Conservation (phyloP, 2,113 vertebrate genomes). For the Aegotheles bennettii region DNA sequence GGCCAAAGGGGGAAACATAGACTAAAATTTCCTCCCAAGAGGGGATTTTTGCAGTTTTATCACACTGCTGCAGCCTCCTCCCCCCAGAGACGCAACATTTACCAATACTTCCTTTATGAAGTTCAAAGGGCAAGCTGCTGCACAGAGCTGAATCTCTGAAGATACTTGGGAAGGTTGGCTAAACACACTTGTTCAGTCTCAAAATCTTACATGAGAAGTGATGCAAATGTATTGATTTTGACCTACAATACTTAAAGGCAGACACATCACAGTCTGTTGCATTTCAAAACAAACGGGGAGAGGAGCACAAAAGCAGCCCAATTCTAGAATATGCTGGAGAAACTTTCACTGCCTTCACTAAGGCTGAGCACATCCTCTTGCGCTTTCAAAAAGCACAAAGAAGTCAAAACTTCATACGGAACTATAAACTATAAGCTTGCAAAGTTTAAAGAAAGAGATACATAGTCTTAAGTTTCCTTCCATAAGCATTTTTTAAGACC, state of each 20-base stretch:
- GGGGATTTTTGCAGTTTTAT: constrained; percentile 33
- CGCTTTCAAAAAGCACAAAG: not conserved
- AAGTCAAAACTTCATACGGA: not conserved
- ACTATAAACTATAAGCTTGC: not conserved
- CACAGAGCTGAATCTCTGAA: not conserved
- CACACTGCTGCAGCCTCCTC: not conserved
- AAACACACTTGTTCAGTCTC: not conserved
- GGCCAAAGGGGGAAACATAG: not conserved
- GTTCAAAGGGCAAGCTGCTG: constrained; percentile 21
- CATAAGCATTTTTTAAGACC: not conserved
- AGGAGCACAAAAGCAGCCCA: not conserved
- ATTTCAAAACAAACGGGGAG: not conserved
- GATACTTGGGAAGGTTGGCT: not conserved
- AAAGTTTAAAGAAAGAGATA: not conserved
- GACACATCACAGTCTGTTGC: not conserved
- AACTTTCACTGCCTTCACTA: not conserved
- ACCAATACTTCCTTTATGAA: constrained; percentile 42
- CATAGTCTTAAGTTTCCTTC: not conserved
- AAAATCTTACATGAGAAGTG: not conserved
- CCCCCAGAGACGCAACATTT: constrained; percentile 5
- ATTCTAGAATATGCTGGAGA: not conserved
- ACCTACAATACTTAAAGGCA: not conserved
- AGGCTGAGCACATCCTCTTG: not conserved
- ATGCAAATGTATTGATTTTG: not conserved
- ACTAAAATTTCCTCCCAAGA: not conserved